phyloP scores from a whole-genome alignment of 1,140 invertebrate genomes.

The Neodiprion pinetum region DNA sequence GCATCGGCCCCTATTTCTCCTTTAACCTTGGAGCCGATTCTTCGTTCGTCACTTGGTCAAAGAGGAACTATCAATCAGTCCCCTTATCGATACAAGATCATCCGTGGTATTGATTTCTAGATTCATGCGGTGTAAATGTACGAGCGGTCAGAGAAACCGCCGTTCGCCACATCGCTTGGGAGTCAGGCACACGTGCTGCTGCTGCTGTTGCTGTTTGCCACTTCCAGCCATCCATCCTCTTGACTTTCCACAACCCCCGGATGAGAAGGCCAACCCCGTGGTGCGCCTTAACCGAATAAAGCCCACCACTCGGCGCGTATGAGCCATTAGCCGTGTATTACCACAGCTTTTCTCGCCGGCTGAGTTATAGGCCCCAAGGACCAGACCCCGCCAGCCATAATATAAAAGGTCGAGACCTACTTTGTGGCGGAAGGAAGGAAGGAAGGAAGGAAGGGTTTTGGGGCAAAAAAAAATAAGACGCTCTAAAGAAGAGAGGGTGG shows the following conservation, averaged over 20 bases:
- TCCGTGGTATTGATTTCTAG: background rate
- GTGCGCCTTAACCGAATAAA: conserved; percentile 34
- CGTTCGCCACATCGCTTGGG: too few relatives aligned
- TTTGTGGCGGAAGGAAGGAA: background rate
- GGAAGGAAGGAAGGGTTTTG: background rate
- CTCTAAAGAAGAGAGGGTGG: conserved; percentile 25
- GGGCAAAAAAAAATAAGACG: conserved; percentile 19
- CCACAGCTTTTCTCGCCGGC: conserved; percentile 20
- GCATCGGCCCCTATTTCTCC: background rate
- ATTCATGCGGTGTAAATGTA: background rate
- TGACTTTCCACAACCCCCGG: conserved; percentile 30
- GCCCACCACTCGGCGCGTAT: conserved; percentile 31
- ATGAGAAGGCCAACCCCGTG: conserved; percentile 34
- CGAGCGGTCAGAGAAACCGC: background rate
- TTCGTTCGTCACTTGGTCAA: background rate
- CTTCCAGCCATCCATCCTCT: conserved; percentile 28
- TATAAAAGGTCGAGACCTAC: conserved; percentile 5
- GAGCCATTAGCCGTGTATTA: conserved; percentile 36
- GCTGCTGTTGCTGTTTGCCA: conserved; percentile 11
- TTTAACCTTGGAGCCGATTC: background rate
- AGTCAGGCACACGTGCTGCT: too few relatives aligned
- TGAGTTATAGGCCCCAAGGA: background rate
- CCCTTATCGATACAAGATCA: background rate
- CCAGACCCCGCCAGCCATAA: background rate
- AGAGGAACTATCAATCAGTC: background rate